Evolutionary conservation across 1,140 invertebrate genomes (phyloP), one percentile per base, ranked within the genome.

Genomic region (Stegodyphus dumicola): DNA sequence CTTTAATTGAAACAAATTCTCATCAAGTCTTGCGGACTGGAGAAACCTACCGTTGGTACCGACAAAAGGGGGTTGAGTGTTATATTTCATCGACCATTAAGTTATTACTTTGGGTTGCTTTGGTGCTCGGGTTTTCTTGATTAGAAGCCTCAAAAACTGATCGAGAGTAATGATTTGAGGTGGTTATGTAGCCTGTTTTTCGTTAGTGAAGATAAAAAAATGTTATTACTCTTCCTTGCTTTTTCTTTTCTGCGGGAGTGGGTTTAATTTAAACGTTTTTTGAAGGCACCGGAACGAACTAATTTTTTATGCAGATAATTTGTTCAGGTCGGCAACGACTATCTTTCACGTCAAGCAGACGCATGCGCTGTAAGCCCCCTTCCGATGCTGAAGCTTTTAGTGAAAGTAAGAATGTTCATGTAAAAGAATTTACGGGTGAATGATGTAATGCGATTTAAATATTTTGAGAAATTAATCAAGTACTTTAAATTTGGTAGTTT

Each of bases 1-100:
- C 81, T 85, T 85, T 85, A 85, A 85, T 85, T 85, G 81, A 85
- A 85, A 85, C 81, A 85, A 85, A 85, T 85, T 85, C 81, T 85
- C 81, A 85, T 85, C 81, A 85, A 75, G 80, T 80, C 33, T 33
- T 60, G 56, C 78, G 18, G 18, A 53, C 77, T 66, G 60, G 56
- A 17, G 56, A 60, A 60, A 60, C 56, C 15, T 60, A 67, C 65
- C n/a, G 49, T 9, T 64, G 33, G 33, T 33, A 33, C 33, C 33
- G 33, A 33, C 33, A 33, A 11, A 7, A 13, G 64, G 74, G 52
- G 52, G 13, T 48, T n/a, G 54, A 67, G 81, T 85, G 81, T 85
- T 85, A 85, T 85, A 85, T 85, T 85, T 85, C 81, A 85, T 85
- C 81, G 81, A 76, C 81, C 81, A 85, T 85, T 85, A 85, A 85